Evolutionary conservation across 2,797 vertebrate species (phyloP).

Genomic region (Scomberomorus guttatus): DNA sequence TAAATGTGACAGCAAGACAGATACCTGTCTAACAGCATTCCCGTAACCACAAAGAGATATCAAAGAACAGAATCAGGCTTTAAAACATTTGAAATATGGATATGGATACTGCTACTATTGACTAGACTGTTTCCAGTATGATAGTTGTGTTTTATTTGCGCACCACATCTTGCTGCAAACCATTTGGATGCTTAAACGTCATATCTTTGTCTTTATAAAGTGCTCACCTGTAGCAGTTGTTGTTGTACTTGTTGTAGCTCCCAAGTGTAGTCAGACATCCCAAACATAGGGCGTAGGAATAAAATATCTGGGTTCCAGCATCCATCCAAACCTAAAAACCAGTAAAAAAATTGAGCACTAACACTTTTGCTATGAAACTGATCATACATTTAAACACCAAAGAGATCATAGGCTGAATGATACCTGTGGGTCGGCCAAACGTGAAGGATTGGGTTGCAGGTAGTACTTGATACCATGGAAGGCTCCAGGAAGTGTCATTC

Average conservation of each 20-base stretch:
- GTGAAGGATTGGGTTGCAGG: conserved; percentile 89
- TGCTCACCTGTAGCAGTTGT: conserved; percentile 83
- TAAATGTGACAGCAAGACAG: background rate
- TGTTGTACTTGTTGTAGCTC: conserved; percentile 86
- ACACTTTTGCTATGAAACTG: background rate
- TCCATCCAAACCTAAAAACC: conserved; percentile 84
- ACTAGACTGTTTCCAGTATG: too few relatives aligned
- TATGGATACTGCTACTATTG: too few relatives aligned
- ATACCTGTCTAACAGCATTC: background rate
- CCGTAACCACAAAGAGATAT: background rate
- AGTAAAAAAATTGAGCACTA: background rate
- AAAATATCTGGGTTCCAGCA: conserved; percentile 85
- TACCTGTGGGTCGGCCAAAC: conserved; percentile 94
- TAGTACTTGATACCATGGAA: conserved; percentile 92
- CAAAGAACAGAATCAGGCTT: background rate
- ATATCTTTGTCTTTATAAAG: background rate
- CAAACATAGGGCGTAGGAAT: conserved; percentile 82
- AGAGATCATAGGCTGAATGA: conserved; percentile 18
- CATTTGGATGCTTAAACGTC: background rate
- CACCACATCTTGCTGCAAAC: background rate
- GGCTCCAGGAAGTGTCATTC: conserved; percentile 92
- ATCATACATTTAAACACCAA: too few relatives aligned
- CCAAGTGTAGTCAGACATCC: conserved; percentile 82
- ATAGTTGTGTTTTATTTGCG: background rate
- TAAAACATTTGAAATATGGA: too few relatives aligned